Conservation (phyloP, 2,888 invertebrate species). For the Lasioglossum villosulum region DNA sequence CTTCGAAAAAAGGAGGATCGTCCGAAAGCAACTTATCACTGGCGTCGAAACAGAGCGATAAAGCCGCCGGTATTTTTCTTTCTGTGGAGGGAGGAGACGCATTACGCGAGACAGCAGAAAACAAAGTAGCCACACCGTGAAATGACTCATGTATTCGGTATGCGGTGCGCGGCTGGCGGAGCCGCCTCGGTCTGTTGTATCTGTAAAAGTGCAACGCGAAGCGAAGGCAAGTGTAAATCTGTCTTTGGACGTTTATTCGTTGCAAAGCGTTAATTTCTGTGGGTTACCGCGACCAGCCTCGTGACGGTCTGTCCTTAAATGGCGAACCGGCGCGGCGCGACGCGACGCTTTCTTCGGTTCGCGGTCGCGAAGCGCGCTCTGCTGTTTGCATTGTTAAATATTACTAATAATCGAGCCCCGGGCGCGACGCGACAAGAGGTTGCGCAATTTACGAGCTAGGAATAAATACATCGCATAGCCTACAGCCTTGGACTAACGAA, state of each 20-base stretch:
- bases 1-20: neutral
- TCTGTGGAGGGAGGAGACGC: neutral
- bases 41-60: slow-evolving; percentile 19
- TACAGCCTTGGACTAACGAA: slow-evolving; percentile 61
- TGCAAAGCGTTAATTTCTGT: slow-evolving; percentile 67
- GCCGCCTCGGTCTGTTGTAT: neutral
- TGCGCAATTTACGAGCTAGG: slow-evolving; percentile 59
- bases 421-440: slow-evolving; percentile 31
- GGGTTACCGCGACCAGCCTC: slow-evolving; percentile 55
- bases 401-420: slow-evolving; percentile 54
- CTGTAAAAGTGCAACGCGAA: slow-evolving; percentile 46
- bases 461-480: slow-evolving; percentile 55
- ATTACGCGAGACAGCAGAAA: slow-evolving; percentile 26
- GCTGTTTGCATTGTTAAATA: slow-evolving; percentile 56
- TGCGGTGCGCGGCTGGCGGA: neutral
- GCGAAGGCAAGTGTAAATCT: slow-evolving; percentile 64
- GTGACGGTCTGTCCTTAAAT: slow-evolving; percentile 61
- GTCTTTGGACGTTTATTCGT: slow-evolving; percentile 59
- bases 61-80: slow-evolving; percentile 1
- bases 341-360: slow-evolving; percentile 5
- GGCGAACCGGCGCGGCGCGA: slow-evolving; percentile 31
- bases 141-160: slow-evolving; percentile 54
- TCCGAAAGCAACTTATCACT: slow-evolving; percentile 29
- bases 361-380: slow-evolving; percentile 5
- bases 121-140: slow-evolving; percentile 36